Evolutionary conservation across 2,888 invertebrate species (phyloP).

Genomic region (Cistogaster globosa): DNA sequence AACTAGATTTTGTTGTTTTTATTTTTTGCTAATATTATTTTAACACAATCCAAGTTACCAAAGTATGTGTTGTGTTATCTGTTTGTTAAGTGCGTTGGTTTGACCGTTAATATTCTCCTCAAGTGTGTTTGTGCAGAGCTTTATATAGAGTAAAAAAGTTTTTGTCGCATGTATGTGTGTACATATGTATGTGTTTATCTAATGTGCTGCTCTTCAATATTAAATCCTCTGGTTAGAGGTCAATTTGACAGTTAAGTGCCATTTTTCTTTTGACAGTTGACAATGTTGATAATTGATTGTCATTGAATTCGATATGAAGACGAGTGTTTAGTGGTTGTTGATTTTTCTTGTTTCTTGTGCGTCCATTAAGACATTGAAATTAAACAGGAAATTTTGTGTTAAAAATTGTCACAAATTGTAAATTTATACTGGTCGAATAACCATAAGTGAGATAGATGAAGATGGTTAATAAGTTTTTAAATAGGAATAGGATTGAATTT

Average conservation of each 20-base stretch:
- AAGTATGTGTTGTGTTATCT: neutral
- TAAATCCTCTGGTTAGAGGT: constrained; percentile 61
- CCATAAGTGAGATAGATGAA: neutral
- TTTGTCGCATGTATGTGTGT: neutral
- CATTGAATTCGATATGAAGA: constrained; percentile 14
- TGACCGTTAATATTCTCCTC: neutral
- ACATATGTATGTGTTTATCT: neutral
- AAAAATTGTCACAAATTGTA: constrained; percentile 55
- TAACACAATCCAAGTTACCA: neutral
- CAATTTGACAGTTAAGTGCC: constrained; percentile 68
- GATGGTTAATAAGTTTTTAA: neutral
- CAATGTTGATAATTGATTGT: constrained; percentile 62
- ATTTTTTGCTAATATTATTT: neutral
- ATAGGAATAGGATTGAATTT: neutral
- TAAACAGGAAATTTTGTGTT: constrained; percentile 56
- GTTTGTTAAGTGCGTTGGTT: constrained; percentile 24
- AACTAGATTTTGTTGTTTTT: constrained; percentile 2
- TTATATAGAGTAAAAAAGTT: constrained; percentile 5
- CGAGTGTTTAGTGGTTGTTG: constrained; percentile 12
- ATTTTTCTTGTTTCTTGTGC: constrained; percentile 6
- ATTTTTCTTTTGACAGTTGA: constrained; percentile 61
- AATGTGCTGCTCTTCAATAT: constrained; percentile 39
- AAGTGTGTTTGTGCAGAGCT: neutral
- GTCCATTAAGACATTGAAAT: constrained; percentile 30
- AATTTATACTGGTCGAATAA: constrained; percentile 34